These are phyloP conservation scores for Choloepus didactylus DNA, from an alignment of 2,797 vertebrate genomes.

Conservation along the genomic window DNA sequence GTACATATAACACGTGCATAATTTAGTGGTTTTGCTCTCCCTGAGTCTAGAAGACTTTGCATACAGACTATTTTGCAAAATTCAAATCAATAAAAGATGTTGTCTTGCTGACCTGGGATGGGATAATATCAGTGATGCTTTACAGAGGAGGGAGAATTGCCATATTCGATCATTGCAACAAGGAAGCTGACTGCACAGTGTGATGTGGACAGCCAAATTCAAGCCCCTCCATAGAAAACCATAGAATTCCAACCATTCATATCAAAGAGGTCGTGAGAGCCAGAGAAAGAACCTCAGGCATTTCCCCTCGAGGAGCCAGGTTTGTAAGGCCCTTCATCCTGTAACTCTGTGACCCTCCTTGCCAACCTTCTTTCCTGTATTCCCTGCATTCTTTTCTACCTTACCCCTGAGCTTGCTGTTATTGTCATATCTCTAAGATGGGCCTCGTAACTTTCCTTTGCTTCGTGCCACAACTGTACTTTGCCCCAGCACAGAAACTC, in stretches of 20 bases:
- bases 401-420: neutral
- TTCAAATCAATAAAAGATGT: constrained; percentile 68
- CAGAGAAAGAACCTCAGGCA: constrained; percentile 46
- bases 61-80: constrained; percentile 64
- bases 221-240: neutral
- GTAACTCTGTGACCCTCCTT: neutral
- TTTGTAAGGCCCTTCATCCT: neutral
- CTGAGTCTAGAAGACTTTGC: constrained; percentile 58
- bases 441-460: neutral
- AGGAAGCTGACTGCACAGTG: constrained; percentile 24
- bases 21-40: constrained; percentile 49
- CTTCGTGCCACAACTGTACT: constrained; percentile 41
- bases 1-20: constrained; percentile 58
- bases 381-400: constrained; percentile 17
- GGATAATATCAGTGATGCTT: neutral
- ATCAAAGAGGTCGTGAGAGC: neutral
- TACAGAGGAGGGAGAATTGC: constrained; percentile 19
- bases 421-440: neutral
- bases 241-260: constrained; percentile 35
- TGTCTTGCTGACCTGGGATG: neutral
- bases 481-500: constrained; percentile 45
- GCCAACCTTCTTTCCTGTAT: neutral
- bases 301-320: neutral
- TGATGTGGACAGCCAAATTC: constrained; percentile 35
- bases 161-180: constrained; percentile 32